Conservation (phyloP, 2,113 vertebrate genomes). For the Dasyurus viverrinus region DNA sequence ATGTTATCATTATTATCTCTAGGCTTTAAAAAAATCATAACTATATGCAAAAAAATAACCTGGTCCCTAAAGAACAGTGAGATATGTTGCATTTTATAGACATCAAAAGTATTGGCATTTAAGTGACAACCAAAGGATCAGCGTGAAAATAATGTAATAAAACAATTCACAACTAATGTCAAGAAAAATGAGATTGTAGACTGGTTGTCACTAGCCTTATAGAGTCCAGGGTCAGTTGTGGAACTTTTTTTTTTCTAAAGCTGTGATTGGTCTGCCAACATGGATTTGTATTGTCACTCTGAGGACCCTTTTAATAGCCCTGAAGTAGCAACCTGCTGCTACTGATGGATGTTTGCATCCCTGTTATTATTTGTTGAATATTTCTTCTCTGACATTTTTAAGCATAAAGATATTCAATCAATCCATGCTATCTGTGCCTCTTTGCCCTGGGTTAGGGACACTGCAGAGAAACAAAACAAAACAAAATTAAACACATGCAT, state of each 20-base stretch:
- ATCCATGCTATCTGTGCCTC: conserved; percentile 79
- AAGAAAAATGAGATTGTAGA: conserved; percentile 76
- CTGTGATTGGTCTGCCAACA: conserved; percentile 82
- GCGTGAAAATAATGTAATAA: conserved; percentile 77
- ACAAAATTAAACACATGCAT: not conserved
- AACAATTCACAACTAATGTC: conserved; percentile 80
- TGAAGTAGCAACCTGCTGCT: conserved; percentile 83
- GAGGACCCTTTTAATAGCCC: conserved; percentile 76
- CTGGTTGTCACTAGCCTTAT: conserved; percentile 71
- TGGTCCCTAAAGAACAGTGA: conserved; percentile 55
- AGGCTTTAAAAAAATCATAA: conserved; percentile 38
- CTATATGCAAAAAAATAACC: not conserved
- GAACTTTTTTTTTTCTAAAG: conserved; percentile 75
- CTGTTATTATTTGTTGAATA: conserved; percentile 86
- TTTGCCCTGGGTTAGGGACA: conserved; percentile 78
- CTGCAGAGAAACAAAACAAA: conserved; percentile 74
- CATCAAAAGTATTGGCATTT: conserved; percentile 73
- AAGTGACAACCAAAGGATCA: conserved; percentile 20
- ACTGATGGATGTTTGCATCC: conserved; percentile 83
- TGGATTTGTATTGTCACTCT: conserved; percentile 82
- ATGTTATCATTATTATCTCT: conserved; percentile 50
- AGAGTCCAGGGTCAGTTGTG: conserved; percentile 65
- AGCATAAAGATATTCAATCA: conserved; percentile 81
- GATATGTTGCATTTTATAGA: conserved; percentile 59
- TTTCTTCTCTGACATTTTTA: conserved; percentile 83